These are phyloP conservation scores for Nomada ruficornis DNA, from an alignment of 2,888 invertebrate species.

Conservation along the genomic window DNA sequence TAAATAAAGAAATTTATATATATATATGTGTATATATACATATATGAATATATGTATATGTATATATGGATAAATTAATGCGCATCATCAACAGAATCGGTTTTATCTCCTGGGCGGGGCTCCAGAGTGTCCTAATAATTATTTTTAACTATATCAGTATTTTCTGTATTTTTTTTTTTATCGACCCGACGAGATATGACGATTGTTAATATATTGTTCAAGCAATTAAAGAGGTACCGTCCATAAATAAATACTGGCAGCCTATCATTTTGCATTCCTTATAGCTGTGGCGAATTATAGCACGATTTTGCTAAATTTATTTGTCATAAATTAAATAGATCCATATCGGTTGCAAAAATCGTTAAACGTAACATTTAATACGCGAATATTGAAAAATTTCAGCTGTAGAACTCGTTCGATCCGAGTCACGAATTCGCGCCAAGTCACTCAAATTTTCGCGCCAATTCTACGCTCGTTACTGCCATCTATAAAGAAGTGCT, in stretches of 20 bases:
- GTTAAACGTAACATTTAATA: too few relatives aligned
- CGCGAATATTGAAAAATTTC: too few relatives aligned
- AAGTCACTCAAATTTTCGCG: too few relatives aligned
- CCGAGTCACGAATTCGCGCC: too few relatives aligned
- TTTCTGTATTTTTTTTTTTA: constrained; percentile 81
- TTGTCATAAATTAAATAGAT: too few relatives aligned
- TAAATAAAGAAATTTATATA: constrained; percentile 65
- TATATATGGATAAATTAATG: constrained; percentile 71
- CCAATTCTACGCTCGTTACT: too few relatives aligned
- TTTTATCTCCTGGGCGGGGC: constrained; percentile 80
- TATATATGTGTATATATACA: constrained; percentile 38
- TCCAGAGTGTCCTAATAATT: constrained; percentile 78
- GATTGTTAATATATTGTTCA: constrained; percentile 83
- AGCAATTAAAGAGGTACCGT: constrained; percentile 83
- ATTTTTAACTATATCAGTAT: constrained; percentile 81
- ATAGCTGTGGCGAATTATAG: background rate
- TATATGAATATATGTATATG: constrained; percentile 72
- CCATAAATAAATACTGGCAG: constrained; percentile 82
- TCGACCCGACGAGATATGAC: constrained; percentile 77
- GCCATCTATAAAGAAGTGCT: too few relatives aligned
- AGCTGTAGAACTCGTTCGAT: too few relatives aligned
- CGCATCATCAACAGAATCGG: constrained; percentile 70
- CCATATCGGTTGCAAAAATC: too few relatives aligned
- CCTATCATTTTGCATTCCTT: constrained; percentile 69
- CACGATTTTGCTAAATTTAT: too few relatives aligned